Base-by-base conservation (phyloP, 2,888 invertebrate genomes). In the Ceriagrion tenellum region DNA sequence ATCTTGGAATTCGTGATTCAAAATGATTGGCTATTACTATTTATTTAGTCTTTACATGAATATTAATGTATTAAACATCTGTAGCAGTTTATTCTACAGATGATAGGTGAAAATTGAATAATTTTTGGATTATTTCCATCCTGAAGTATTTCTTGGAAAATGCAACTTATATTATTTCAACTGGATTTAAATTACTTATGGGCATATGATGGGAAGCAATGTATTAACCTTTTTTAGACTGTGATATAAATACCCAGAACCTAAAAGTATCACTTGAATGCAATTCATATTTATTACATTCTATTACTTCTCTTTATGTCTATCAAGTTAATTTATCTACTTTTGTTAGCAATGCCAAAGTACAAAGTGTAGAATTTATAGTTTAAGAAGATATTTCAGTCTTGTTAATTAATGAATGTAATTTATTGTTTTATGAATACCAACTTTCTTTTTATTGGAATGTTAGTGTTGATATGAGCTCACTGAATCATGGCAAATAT, bases 221-320 rank as follows among this genome's bases (percentile, higher is more conserved):
- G 35, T 63, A 91, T 59, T 93, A 93, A 59, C 35, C 69, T 69
- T 93, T 93, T 93, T 93, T 93, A 69, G 93, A 63, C 93, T 93
- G 93, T 93, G 93, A 93, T 93, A 93, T n/a, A 47, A 93, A 74
- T 93, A 74, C 93, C 93, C 69, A 69, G 93, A 93, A 93, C 93
- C 93, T 93, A 74, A 4, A 59, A 93, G 93, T 16, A 63, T 93
- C 93, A 69, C 63, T 63, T 63, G 18, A 26, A 47, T n/a, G 47
- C 69, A 47, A 55, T 89, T 20, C 47, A n/a, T 93, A 93, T 40
- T 81, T 63, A 47, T 69, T 63, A 56, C 26, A 26, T 93, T 69
- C 69, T 81, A 74, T 35, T 40, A 69, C 13, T 55, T 93, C 40
- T 69, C n/a, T 74, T 63, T 12, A 35, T 59, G 4, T 35, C 18